Evolutionary conservation across 2,888 invertebrate genomes (phyloP).

Genomic region (Acrocyrtus sp.): DNA sequence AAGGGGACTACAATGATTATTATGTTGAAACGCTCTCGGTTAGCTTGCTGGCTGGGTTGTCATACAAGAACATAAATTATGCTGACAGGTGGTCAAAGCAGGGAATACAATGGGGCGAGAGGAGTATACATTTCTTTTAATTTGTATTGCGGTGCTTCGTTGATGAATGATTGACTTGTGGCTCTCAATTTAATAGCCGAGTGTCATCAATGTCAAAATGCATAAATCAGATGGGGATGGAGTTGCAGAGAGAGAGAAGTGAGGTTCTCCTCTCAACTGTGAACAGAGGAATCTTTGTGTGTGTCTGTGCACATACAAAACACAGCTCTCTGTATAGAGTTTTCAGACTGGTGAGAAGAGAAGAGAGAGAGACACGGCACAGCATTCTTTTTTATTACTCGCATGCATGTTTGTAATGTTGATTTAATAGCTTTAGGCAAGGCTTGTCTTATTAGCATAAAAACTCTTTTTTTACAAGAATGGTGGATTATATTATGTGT

Average conservation of each 20-base stretch:
- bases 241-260: constrained; percentile 22
- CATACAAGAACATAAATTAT: constrained; percentile 53
- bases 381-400: constrained; percentile 21
- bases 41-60: constrained; percentile 46
- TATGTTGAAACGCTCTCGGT: no score
- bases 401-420: constrained; percentile 15
- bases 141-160: constrained; percentile 48
- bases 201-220: constrained; percentile 54
- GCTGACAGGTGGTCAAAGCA: constrained; percentile 51
- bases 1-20: no score
- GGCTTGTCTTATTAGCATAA: constrained; percentile 37
- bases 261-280: background rate
- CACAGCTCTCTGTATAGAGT: no score
- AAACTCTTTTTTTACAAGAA: no score
- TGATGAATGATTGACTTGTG: constrained; percentile 55
- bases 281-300: constrained; percentile 14
- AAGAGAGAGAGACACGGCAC: no score
- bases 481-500: no score
- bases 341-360: no score
- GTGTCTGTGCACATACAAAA: no score
- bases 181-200: constrained; percentile 52
- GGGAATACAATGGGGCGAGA: constrained; percentile 31
- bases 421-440: constrained; percentile 46
- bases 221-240: constrained; percentile 41
- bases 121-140: constrained; percentile 50